Evolutionary conservation across 2,888 invertebrate genomes (phyloP).

Genomic region (Camponotus fellah): DNA sequence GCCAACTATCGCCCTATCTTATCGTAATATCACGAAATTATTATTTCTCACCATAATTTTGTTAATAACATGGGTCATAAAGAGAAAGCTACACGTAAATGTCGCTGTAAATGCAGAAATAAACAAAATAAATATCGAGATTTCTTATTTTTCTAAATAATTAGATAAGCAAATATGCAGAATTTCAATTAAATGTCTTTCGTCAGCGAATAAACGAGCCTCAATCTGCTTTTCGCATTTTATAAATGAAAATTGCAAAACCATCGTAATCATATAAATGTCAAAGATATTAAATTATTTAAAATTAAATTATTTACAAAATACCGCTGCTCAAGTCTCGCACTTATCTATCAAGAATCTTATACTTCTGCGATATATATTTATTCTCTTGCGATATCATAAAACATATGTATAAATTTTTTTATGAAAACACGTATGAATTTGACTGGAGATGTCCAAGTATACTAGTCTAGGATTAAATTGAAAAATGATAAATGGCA

Average conservation of each 20-base stretch:
- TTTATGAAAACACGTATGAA: not conserved
- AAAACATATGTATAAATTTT: conserved; percentile 1
- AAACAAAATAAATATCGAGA: conserved; percentile 19
- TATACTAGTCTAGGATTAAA: conserved; percentile 10
- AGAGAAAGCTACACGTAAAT: conserved; percentile 39
- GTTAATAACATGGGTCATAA: conserved; percentile 1
- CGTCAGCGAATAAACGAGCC: conserved; percentile 5
- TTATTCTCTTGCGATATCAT: not conserved
- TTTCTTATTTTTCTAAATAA: conserved; percentile 3
- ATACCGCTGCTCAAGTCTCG: not conserved
- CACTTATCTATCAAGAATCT: not conserved
- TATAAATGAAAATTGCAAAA: not conserved
- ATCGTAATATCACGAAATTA: conserved; percentile 40
- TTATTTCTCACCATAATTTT: conserved; percentile 33
- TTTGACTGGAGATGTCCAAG: not conserved
- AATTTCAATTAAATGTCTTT: not conserved
- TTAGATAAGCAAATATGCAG: conserved; percentile 15
- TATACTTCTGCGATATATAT: not conserved
- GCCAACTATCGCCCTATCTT: not conserved
- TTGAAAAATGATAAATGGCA: conserved; percentile 12
- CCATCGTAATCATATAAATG: not conserved
- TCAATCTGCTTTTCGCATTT: not conserved
- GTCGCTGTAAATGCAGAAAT: conserved; percentile 4
- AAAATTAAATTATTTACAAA: not conserved
- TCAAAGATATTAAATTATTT: conserved; percentile 2